Evolutionary conservation across 2,113 vertebrate species (phyloP), one percentile per base, ranked within the genome.

Genomic region (Brienomyrus longianalis): DNA sequence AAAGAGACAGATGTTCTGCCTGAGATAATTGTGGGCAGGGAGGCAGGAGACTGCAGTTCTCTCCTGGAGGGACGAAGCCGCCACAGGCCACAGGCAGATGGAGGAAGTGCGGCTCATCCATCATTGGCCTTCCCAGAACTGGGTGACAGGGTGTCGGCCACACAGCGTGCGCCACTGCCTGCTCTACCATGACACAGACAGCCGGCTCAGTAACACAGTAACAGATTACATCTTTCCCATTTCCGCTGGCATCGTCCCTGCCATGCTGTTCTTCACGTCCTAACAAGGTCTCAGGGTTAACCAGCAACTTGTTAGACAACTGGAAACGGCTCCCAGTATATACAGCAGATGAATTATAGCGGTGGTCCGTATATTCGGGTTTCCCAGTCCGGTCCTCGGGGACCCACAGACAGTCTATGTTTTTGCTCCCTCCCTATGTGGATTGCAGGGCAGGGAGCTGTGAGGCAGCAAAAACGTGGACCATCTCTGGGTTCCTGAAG

Each of bases 181-280:
- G 17, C 85, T 90, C 62, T n/a, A 9, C 43, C 59, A 88, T 17
- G 59, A 45, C 21, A 45, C 39, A 48, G 13, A 48, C 39, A 47
- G 31, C 50, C 17, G 31, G 4, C 43, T 74, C 47, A 70, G 87
- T 88, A 87, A 21, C 66, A 86, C 47, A 70, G 87, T 88, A 83
- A 21, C 66, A 86, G 88, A 91, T 88, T 27, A 35, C 80, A 91
- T 91, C 90, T 83, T 8, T 11, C 23, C 66, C 17, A 70, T 66
- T 89, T 91, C 91, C 86, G 89, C 80, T 74, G 84, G 62, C 88
- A 70, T n/a, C n/a, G 50, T 51, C 88, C 83, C 47, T 87, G 45
- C 89, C 59, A 86, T 88, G 88, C 48, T 35, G 45, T 89, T 90
- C 88, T 70, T 70, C 80, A 83, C 62, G 17, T 80, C 77, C 19